Evolutionary conservation across 2,797 vertebrate genomes (phyloP), one percentile per base, ranked within the genome.

Genomic region (Schizopygopsis pylzovi): DNA sequence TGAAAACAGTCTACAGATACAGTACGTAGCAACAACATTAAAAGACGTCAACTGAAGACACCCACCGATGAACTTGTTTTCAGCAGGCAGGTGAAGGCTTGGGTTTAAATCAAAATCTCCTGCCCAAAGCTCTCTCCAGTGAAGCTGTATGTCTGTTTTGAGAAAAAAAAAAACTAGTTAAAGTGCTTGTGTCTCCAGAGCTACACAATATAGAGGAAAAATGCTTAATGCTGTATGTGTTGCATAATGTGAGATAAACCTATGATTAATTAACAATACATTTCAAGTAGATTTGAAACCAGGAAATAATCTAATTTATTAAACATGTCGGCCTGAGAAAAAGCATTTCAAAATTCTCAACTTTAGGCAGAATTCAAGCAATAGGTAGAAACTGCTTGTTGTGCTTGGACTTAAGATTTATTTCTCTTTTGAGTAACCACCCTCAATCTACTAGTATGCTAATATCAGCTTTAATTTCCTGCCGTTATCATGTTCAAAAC

Each of bases 1-100:
- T 71, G 20, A 18, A 52, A 49, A 47, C 11, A 2, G 75, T 22
- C 20, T 72, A 75, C 25, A 45, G 39, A 83, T 16, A n/a, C 39
- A 70, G 41, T 39, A 49, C 25, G 45, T 45, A 56, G 11, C 6
- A 61, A 47, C 22, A 84, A 20, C 72, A 70, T 39, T 41, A 65
- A 18, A 76, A 54, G 25, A 88, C 25, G 1, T 25, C 73, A 13
- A 43, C 11, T n/a, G n/a, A 67, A 59, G 25, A 87, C 67, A 93
- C 96, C 89, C 91, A 99, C 98, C 97, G 79, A 99, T 99, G 84
- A 97, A 99, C 91, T 95, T 96, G 91, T 99, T 99, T 92, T 98
- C 96, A 84, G 94, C 96, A 56, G 98, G 98, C 85, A 98, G 96
- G 89, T 97, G 96, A 87, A 99, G 95, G 80, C 97, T 95, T 37